Evolutionary conservation across 2,888 invertebrate genomes (phyloP), one percentile per base, ranked within the genome.

Genomic region (Lasius platythorax): DNA sequence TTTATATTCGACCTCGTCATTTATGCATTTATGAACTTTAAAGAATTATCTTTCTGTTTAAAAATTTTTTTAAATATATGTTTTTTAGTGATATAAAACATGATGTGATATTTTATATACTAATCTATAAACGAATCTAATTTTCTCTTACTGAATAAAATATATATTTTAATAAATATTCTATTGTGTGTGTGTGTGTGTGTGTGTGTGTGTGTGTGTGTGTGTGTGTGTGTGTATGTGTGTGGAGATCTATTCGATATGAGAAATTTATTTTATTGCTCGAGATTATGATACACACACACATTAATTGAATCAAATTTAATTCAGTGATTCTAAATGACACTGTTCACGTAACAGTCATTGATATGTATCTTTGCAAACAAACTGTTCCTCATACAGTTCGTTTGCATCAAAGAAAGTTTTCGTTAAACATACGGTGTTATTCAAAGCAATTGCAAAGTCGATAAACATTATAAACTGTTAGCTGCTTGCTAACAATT

Each of bases 361-460:
- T 64, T 23, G 23, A 75, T 53, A 73, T 11, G 46, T 46, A 12
- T 30, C 30, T 50, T 75, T 43, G 23, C 23, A 75, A 75, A 23
- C 30, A 4, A 30, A 12, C 15, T 12, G 15, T 61, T 33, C 15
- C 30, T 46, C 43, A 18, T 30, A 12, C n/a, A 11, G 23, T 23
- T n/a, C n/a, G n/a, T n/a, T 23, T 23, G 23, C 23, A 23, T 23
- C 23, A 23, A 23, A 23, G 6, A 33, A 46, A 9, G 12, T 33
- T 74, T 63, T n/a, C 33, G 33, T 33, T n/a, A n/a, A 43, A n/a
- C 6, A n/a, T 43, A 40, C 11, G 0, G 37, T 8, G 12, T 61
- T 28, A 8, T 66, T 9, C 11, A 40, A n/a, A 46, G 63, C 33
- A 5, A 33, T n/a, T 23, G 64, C 63, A 28, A 74, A 61, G 23